Percentiles rank a stretch among this genome's conserved stretches.
Evolutionary conservation across 2,113 vertebrate genomes (phyloP).

Genomic region (Carlito syrichta): DNA sequence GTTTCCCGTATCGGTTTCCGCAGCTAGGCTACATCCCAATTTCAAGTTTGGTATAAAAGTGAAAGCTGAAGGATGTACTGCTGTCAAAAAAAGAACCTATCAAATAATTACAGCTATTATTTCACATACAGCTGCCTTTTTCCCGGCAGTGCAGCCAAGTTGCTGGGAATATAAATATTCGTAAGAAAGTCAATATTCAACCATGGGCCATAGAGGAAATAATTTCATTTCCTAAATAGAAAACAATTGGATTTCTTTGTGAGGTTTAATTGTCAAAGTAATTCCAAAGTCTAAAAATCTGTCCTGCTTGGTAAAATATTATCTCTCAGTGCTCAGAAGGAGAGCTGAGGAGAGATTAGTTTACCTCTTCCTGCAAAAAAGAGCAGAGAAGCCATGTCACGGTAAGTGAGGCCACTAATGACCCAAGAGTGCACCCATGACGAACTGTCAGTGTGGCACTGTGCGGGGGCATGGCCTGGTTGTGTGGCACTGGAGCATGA

Average conservation of each 20-base stretch:
- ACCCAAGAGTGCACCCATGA: accelerated
- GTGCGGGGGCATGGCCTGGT: accelerated
- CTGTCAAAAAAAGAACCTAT: conserved; percentile 22
- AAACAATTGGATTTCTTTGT: conserved; percentile 54
- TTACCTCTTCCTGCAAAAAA: not conserved
- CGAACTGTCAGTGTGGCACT: not conserved
- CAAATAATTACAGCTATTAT: conserved; percentile 74
- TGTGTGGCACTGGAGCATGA: accelerated
- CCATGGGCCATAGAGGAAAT: not conserved
- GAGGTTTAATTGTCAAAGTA: conserved; percentile 53
- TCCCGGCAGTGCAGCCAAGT: not conserved
- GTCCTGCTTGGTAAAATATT: conserved; percentile 10
- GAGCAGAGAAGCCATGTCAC: not conserved
- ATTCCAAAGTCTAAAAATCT: conserved; percentile 13
- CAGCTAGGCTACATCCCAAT: conserved; percentile 13
- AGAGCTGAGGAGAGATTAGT: not conserved
- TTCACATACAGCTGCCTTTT: conserved; percentile 51
- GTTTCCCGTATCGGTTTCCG: conserved; percentile 5
- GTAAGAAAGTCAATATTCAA: conserved; percentile 47
- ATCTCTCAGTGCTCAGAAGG: not conserved
- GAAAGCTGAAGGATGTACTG: not conserved
- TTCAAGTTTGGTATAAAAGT: conserved; percentile 7
- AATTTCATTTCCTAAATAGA: conserved; percentile 46
- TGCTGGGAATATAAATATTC: conserved; percentile 52
- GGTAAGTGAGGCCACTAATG: not conserved